Percentiles rank a stretch among this genome's conserved stretches.
These are phyloP conservation scores for Nomada fabriciana DNA, from an alignment of 2,888 invertebrate species.

Conservation along the genomic window DNA sequence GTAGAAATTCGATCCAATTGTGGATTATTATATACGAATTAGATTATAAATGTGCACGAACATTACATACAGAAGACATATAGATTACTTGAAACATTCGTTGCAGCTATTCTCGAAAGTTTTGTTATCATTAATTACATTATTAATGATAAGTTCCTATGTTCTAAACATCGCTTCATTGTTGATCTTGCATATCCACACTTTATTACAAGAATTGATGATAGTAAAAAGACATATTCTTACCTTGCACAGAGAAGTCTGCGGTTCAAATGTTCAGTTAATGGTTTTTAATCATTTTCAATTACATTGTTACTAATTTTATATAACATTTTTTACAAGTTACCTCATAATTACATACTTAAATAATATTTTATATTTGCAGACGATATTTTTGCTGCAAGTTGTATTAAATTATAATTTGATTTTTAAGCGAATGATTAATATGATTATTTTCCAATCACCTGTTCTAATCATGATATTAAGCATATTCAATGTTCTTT, in stretches of 20 bases:
- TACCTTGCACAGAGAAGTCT: slow-evolving; percentile 21
- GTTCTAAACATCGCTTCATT: slow-evolving; percentile 38
- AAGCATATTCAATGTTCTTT: slow-evolving; percentile 19
- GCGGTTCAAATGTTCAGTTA: slow-evolving; percentile 22
- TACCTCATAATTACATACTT: slow-evolving; percentile 45
- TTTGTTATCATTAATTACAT: slow-evolving; percentile 41
- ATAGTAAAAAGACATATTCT: slow-evolving; percentile 35
- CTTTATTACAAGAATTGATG: slow-evolving; percentile 20
- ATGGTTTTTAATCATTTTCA: slow-evolving; percentile 43
- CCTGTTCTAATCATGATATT: not conserved
- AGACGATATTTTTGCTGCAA: slow-evolving; percentile 25
- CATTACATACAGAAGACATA: slow-evolving; percentile 28
- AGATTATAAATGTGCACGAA: slow-evolving; percentile 39
- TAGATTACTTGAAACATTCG: slow-evolving; percentile 43
- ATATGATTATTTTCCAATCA: slow-evolving; percentile 24
- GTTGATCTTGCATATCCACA: slow-evolving; percentile 31
- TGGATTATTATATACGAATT: slow-evolving; percentile 54
- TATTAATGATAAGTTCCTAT: slow-evolving; percentile 60
- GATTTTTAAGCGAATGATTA: slow-evolving; percentile 12
- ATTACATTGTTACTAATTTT: slow-evolving; percentile 60
- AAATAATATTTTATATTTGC: slow-evolving; percentile 42
- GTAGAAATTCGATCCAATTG: slow-evolving; percentile 49
- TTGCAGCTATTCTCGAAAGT: slow-evolving; percentile 28
- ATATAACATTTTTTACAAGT: slow-evolving; percentile 60
- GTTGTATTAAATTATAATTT: slow-evolving; percentile 40